Evolutionary conservation across 2,888 invertebrate genomes (phyloP).

Genomic region (Steinernema carpocapsae): DNA sequence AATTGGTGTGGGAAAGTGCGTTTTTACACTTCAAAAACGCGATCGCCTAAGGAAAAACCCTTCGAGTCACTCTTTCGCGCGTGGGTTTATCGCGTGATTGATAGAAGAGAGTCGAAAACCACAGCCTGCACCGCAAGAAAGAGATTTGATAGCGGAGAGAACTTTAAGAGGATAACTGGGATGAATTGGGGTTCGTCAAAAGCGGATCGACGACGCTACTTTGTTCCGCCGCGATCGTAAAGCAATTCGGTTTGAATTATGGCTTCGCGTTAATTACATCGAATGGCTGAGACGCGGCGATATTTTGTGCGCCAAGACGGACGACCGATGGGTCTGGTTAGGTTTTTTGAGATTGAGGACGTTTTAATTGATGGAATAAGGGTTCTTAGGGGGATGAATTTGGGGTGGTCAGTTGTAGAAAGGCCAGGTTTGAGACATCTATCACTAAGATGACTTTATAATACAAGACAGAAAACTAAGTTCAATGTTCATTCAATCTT

Average conservation of each 20-base stretch:
- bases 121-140: not conserved
- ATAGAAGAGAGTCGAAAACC: not conserved
- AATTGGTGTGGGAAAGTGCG: conserved; percentile 32
- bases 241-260: conserved; percentile 31
- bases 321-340: not conserved
- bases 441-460: too few species aligned
- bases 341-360: not conserved
- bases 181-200: too few species aligned
- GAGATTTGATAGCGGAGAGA: not conserved
- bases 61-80: not conserved
- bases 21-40: conserved; percentile 25
- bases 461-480: too few species aligned
- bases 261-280: conserved; percentile 26
- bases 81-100: conserved; percentile 2
- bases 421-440: too few species aligned
- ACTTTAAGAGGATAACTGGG: too few species aligned
- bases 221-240: conserved; percentile 29
- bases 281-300: not conserved
- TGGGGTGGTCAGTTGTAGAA: too few species aligned
- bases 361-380: not conserved
- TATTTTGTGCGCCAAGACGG: conserved; percentile 12
- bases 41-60: conserved; percentile 1
- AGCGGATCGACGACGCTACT: not conserved
- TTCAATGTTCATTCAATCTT: too few species aligned
- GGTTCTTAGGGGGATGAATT: too few species aligned